Percentiles rank a stretch among this genome's conserved stretches.
Conservation (phyloP, 2,113 vertebrate species). For the Alouatta palliata region DNA sequence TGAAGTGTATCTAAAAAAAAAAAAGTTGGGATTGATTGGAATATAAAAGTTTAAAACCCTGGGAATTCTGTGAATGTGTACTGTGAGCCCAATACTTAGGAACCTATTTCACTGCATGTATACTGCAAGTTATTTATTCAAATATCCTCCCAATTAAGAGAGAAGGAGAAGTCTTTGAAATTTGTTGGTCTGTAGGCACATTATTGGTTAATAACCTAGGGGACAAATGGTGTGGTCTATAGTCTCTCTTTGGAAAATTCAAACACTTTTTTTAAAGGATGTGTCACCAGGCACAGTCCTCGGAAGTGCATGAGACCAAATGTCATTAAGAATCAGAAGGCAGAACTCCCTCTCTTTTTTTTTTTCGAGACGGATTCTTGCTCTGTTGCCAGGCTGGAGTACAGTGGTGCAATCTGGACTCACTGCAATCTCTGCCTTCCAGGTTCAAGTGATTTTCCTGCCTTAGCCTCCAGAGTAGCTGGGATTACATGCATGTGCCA, state of each 20-base stretch:
- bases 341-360: neutral
- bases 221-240: neutral
- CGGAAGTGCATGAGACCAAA: neutral
- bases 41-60: neutral
- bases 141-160: neutral
- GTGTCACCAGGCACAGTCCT: neutral
- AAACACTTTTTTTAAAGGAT: neutral
- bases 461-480: too few species aligned
- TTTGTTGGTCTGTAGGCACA: neutral
- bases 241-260: neutral
- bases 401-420: too few species aligned
- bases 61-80: neutral
- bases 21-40: neutral
- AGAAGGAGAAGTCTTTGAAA: neutral
- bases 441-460: too few species aligned
- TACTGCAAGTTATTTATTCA: neutral
- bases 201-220: neutral
- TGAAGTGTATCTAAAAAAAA: neutral
- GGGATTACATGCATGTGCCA: too few species aligned
- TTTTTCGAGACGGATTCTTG: too few species aligned
- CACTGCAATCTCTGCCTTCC: too few species aligned
- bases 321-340: neutral
- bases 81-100: neutral
- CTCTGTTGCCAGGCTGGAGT: too few species aligned
- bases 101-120: neutral